Conservation (phyloP, 2,888 invertebrate genomes). For the Morpho achilles region DNA sequence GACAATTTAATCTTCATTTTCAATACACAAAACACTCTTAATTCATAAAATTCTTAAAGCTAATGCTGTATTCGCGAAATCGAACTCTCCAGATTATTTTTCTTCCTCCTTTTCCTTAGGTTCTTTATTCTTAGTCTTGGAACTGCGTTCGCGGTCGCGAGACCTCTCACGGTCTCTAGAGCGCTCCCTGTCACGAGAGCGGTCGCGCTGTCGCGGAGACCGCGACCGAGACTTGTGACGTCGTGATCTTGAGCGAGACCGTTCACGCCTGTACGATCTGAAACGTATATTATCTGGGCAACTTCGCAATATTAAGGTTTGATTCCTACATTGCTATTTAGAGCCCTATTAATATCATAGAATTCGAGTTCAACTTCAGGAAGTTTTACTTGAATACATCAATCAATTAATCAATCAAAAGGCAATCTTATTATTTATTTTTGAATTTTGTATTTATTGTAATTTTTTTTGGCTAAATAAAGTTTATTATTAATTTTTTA, state of each 20-base stretch:
- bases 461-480: no score
- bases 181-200: conserved; percentile 38
- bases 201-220: conserved; percentile 77
- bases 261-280: conserved; percentile 83
- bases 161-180: conserved; percentile 50
- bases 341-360: no score
- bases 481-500: no score
- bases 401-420: no score
- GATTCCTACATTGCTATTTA: no score
- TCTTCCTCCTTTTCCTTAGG: conserved; percentile 86
- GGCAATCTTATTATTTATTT: no score
- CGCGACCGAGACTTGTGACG: conserved; percentile 86
- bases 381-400: no score
- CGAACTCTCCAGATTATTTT: conserved; percentile 60
- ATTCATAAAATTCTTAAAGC: conserved; percentile 5
- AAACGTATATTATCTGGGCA: conserved; percentile 2
- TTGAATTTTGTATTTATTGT: no score
- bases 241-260: conserved; percentile 83
- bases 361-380: no score
- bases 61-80: neutral
- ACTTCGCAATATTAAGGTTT: no score
- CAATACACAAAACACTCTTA: neutral
- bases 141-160: conserved; percentile 64
- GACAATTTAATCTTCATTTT: no score
- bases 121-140: conserved; percentile 76